Conservation (phyloP, 2,888 invertebrate genomes). For the Linnaemya tessellans region DNA sequence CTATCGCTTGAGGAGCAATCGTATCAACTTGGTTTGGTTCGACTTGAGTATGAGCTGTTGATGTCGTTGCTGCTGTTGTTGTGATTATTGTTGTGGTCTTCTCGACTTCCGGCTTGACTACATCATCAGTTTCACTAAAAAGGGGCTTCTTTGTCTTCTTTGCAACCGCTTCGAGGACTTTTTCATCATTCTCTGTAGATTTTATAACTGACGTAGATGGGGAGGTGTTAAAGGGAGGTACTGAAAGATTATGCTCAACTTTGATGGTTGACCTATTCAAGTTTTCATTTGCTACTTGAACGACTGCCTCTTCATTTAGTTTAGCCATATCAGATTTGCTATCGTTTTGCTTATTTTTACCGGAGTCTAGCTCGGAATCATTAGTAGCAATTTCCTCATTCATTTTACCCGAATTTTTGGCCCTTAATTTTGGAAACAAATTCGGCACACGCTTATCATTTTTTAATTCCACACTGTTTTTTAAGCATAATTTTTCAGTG, state of each 20-base stretch:
- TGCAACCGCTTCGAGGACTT: slow-evolving; percentile 80
- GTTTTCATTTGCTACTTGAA: slow-evolving; percentile 28
- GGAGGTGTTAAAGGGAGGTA: slow-evolving; percentile 2
- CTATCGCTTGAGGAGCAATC: neutral
- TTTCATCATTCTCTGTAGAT: slow-evolving; percentile 77
- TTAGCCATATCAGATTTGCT: neutral
- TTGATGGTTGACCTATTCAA: slow-evolving; percentile 61
- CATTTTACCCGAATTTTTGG: slow-evolving; percentile 66
- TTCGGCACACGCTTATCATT: slow-evolving; percentile 68
- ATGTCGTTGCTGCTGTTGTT: neutral
- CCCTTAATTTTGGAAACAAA: slow-evolving; percentile 69
- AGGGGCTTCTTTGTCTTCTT: slow-evolving; percentile 83
- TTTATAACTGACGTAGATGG: slow-evolving; percentile 56
- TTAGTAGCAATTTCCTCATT: slow-evolving; percentile 49
- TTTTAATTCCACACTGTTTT: slow-evolving; percentile 56
- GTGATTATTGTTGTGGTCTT: neutral
- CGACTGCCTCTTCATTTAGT: neutral
- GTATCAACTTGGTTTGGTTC: neutral
- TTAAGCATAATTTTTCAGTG: neutral
- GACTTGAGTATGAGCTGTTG: neutral
- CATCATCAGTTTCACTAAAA: slow-evolving; percentile 75
- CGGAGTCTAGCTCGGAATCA: slow-evolving; percentile 27
- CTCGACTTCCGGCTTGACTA: slow-evolving; percentile 68
- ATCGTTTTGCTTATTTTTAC: slow-evolving; percentile 11
- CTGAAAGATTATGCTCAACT: slow-evolving; percentile 47